Conservation (phyloP, 1,140 invertebrate species). For the Habropoda laboriosa region DNA sequence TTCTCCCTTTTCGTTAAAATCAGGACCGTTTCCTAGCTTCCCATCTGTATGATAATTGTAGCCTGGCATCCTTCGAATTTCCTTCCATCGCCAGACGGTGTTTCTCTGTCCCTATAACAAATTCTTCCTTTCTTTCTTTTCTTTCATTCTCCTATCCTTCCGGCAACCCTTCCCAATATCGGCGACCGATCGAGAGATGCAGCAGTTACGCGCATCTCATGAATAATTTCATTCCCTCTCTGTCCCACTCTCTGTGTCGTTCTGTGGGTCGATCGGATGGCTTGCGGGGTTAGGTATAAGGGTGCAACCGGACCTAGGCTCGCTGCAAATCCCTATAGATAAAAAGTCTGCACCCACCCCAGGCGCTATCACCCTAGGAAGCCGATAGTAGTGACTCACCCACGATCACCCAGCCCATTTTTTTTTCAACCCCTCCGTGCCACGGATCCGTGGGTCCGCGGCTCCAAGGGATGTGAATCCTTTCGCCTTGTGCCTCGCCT, state of each 20-base stretch:
- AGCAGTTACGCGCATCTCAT: slow-evolving; percentile 77
- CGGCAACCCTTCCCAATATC: slow-evolving; percentile 69
- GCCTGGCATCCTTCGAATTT: slow-evolving; percentile 1
- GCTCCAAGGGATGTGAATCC: slow-evolving; percentile 73
- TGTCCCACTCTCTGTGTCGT: slow-evolving; percentile 49
- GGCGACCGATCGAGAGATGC: slow-evolving; percentile 52
- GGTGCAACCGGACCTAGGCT: slow-evolving; percentile 77
- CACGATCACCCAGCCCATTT: slow-evolving; percentile 76
- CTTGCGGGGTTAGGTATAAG: slow-evolving; percentile 63
- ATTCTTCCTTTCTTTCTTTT: background rate
- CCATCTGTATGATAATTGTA: slow-evolving; percentile 43
- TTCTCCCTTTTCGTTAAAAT: background rate
- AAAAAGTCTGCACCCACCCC: slow-evolving; percentile 76
- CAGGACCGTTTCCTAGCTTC: background rate
- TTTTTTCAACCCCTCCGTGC: slow-evolving; percentile 74
- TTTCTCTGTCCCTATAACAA: background rate
- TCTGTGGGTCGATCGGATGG: slow-evolving; percentile 67
- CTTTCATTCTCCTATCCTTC: background rate
- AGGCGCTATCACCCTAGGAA: slow-evolving; percentile 72
- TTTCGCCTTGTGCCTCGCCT: slow-evolving; percentile 70
- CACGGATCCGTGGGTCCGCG: slow-evolving; percentile 69
- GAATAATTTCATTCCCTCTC: slow-evolving; percentile 74
- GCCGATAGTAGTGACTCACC: slow-evolving; percentile 74
- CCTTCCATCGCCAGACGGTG: background rate
- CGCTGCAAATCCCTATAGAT: slow-evolving; percentile 79